Evolutionary conservation across 2,797 vertebrate genomes (phyloP).

Genomic region (Stomatorhinus walkeri): DNA sequence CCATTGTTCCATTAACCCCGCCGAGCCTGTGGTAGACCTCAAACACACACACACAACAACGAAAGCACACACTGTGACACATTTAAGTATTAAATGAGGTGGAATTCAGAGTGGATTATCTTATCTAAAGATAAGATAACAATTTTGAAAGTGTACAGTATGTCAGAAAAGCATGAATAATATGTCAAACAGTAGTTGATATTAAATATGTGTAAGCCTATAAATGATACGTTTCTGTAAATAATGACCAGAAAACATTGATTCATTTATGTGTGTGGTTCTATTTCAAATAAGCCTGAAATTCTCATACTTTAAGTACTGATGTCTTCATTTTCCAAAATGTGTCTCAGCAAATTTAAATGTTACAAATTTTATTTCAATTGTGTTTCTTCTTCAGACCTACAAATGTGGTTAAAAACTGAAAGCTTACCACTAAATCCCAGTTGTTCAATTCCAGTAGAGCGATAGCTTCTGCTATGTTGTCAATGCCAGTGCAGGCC

Average conservation of each 20-base stretch:
- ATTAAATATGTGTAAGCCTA: neutral
- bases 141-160: neutral
- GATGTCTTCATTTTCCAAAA: neutral
- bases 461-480: constrained; percentile 98
- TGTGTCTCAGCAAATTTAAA: neutral
- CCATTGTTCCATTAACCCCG: neutral
- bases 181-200: neutral
- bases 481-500: constrained; percentile 99
- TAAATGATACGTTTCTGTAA: neutral
- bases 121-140: neutral
- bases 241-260: neutral
- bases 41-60: neutral
- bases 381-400: neutral
- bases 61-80: neutral
- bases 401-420: neutral
- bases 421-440: constrained; percentile 97
- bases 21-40: neutral
- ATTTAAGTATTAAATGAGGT: neutral
- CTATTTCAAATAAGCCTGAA: neutral
- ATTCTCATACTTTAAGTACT: neutral
- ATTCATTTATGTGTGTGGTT: neutral
- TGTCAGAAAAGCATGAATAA: neutral
- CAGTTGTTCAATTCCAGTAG: constrained; percentile 99
- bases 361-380: neutral
- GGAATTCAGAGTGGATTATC: neutral